A percentile compares a stretch with the other conserved stretches of the same genome.
Evolutionary conservation across 2,888 invertebrate genomes (phyloP).

Genomic region (Hydropsyche betteni): DNA sequence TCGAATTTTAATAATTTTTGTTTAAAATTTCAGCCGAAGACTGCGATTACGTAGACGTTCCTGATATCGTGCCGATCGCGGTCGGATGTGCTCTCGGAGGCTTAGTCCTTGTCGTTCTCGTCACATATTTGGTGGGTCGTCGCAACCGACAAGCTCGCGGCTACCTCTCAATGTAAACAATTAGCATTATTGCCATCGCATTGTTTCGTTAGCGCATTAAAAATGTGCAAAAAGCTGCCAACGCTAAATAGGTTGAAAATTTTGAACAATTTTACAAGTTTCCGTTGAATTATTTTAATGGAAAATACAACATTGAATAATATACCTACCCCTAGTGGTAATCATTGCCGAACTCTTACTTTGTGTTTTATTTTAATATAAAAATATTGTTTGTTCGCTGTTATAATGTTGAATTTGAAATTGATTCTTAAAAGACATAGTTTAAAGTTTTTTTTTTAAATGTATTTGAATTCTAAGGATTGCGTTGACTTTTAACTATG

Average conservation of each 20-base stretch:
- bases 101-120: slow-evolving; percentile 88
- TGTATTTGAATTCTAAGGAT: too few species aligned
- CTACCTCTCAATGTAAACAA: slow-evolving; percentile 83
- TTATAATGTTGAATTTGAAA: too few species aligned
- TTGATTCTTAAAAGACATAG: too few species aligned
- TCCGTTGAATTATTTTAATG: not conserved
- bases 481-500: too few species aligned
- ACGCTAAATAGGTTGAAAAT: slow-evolving; percentile 3
- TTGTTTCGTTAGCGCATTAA: too few species aligned
- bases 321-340: too few species aligned
- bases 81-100: slow-evolving; percentile 94
- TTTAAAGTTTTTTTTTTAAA: too few species aligned
- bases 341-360: too few species aligned
- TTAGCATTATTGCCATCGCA: not conserved
- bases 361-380: too few species aligned
- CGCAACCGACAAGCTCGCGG: slow-evolving; percentile 83
- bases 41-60: slow-evolving; percentile 76
- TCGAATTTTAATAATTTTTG: too few species aligned
- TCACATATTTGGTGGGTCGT: slow-evolving; percentile 93
- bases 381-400: too few species aligned
- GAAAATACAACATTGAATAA: too few species aligned
- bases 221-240: not conserved
- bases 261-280: slow-evolving; percentile 12
- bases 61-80: slow-evolving; percentile 95
- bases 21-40: slow-evolving; percentile 68